Evolutionary conservation across 2,797 vertebrate species (phyloP).

Genomic region (Bufotes viridis): DNA sequence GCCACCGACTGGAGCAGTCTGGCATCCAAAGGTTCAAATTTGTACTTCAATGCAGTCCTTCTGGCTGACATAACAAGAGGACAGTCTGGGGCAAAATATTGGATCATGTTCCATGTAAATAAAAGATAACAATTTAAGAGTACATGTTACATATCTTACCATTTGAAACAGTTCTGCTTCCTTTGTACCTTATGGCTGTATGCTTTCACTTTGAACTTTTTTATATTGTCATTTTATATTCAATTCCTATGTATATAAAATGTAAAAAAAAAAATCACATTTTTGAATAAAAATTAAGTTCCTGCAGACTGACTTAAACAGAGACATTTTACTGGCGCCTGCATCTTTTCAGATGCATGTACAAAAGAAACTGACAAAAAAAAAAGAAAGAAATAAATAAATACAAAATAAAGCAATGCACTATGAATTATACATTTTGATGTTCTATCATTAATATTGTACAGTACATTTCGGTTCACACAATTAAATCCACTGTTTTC

Average conservation of each 20-base stretch:
- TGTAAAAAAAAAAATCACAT: constrained; percentile 83
- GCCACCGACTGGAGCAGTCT: constrained; percentile 26
- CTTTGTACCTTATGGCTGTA: constrained; percentile 95
- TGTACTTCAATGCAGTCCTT: constrained; percentile 47
- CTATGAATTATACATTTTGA: constrained; percentile 90
- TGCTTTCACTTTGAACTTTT: constrained; percentile 88
- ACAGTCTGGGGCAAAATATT: constrained; percentile 74
- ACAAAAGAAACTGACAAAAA: constrained; percentile 84
- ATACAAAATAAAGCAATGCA: constrained; percentile 81
- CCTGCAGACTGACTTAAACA: constrained; percentile 92
- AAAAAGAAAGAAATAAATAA: constrained; percentile 70
- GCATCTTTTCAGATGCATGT: constrained; percentile 89
- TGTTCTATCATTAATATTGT: constrained; percentile 94
- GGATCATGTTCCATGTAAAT: constrained; percentile 88
- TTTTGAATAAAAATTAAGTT: constrained; percentile 89
- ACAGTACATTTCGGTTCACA: constrained; percentile 88
- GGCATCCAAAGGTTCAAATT: constrained; percentile 37
- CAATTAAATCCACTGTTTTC: constrained; percentile 94
- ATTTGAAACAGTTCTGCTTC: constrained; percentile 94
- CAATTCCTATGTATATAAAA: constrained; percentile 92
- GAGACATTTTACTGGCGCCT: constrained; percentile 85
- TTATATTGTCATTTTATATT: constrained; percentile 99
- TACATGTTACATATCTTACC: constrained; percentile 88
- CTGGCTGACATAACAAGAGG: constrained; percentile 65
- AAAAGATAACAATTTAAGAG: constrained; percentile 90